Conservation (phyloP, 2,113 vertebrate species). For the Epinephelus moara region DNA sequence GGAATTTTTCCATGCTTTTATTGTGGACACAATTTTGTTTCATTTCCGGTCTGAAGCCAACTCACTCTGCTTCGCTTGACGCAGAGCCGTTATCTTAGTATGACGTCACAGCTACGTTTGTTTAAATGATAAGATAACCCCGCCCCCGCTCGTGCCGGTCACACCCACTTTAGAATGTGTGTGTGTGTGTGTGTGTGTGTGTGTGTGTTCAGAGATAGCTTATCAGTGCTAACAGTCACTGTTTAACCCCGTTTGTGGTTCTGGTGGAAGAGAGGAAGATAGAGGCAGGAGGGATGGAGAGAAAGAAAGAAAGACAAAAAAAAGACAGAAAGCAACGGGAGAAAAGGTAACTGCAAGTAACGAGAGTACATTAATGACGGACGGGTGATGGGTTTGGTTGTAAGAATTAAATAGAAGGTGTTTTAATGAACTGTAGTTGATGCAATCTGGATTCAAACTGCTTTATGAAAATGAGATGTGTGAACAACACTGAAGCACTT, state of each 20-base stretch:
- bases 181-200: not conserved
- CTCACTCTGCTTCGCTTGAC: not conserved
- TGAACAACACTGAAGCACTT: too few species aligned
- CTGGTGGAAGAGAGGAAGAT: not conserved
- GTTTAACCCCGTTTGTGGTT: not conserved
- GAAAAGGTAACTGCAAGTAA: too few species aligned
- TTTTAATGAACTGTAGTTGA: too few species aligned
- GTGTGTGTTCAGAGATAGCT: not conserved
- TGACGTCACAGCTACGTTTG: conserved; percentile 35
- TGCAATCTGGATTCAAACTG: too few species aligned
- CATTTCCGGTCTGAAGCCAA: not conserved
- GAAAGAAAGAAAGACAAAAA: not conserved
- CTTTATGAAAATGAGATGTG: too few species aligned
- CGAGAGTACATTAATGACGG: too few species aligned
- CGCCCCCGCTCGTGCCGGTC: not conserved
- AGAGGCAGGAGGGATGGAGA: not conserved
- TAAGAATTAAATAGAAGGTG: too few species aligned
- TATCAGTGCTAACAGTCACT: not conserved
- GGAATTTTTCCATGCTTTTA: not conserved
- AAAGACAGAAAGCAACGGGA: too few species aligned
- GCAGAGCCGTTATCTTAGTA: rapidly evolving
- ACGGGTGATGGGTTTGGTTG: too few species aligned
- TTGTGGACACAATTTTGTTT: not conserved
- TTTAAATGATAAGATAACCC: not conserved
- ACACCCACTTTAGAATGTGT: not conserved